These are phyloP conservation scores for Dryococelus australis DNA, from an alignment of 2,888 invertebrate species.

Conservation along the genomic window DNA sequence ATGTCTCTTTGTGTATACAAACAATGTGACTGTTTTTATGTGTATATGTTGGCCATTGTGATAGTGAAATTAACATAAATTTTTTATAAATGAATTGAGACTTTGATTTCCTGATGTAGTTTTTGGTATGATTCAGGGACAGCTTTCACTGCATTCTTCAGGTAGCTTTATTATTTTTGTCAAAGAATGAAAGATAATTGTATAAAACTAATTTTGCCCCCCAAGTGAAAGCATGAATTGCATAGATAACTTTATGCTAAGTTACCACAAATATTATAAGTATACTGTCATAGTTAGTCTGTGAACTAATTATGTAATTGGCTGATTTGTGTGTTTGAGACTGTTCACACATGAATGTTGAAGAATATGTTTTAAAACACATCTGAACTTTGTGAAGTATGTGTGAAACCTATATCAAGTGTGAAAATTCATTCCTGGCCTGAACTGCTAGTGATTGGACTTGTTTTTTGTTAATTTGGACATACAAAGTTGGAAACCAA, in stretches of 20 bases:
- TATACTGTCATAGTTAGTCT: neutral
- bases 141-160: neutral
- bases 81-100: neutral
- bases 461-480: neutral
- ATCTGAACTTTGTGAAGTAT: neutral
- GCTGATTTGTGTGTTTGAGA: neutral
- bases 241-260: neutral
- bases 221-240: neutral
- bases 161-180: neutral
- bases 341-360: neutral
- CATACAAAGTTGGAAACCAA: neutral
- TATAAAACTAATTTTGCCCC: neutral
- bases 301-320: neutral
- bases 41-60: constrained; percentile 11
- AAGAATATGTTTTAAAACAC: neutral
- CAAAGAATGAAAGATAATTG: neutral
- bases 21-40: neutral
- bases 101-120: neutral
- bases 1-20: constrained; percentile 3
- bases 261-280: constrained; percentile 5
- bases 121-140: neutral
- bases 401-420: neutral
- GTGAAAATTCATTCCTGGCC: neutral
- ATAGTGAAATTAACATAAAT: constrained; percentile 8
- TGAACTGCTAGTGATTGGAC: neutral